Evolutionary conservation across 2,888 invertebrate genomes (phyloP).

Genomic region (Scaptomyza parva): DNA sequence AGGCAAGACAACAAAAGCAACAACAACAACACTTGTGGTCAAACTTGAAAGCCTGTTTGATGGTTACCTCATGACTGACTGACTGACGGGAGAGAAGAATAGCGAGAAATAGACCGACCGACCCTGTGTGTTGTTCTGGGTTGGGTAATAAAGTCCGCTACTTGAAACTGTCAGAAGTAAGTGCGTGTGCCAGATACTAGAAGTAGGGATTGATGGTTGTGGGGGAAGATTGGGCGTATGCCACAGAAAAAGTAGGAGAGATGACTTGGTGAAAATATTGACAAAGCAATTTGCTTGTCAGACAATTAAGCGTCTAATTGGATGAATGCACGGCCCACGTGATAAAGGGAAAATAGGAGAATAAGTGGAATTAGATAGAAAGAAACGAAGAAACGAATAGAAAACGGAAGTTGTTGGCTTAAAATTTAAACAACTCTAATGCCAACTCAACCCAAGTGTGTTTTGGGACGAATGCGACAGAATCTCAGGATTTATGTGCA

Average conservation of each 20-base stretch:
- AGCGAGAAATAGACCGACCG: conserved; percentile 8
- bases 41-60: conserved; percentile 76
- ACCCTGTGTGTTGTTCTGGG: conserved; percentile 19
- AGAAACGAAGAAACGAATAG: background rate
- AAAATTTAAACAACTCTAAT: conserved; percentile 45
- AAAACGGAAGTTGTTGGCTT: conserved; percentile 59
- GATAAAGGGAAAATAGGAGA: conserved; percentile 16
- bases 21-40: conserved; percentile 68
- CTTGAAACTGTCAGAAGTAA: conserved; percentile 72
- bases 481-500: conserved; percentile 48
- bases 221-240: background rate
- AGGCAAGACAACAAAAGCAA: conserved; percentile 41
- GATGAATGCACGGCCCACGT: conserved; percentile 71
- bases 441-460: conserved; percentile 5
- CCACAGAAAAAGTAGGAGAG: conserved; percentile 8
- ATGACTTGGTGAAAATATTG: conserved; percentile 79
- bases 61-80: conserved; percentile 55
- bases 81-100: background rate
- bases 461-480: conserved; percentile 11
- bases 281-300: conserved; percentile 80
- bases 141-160: conserved; percentile 70
- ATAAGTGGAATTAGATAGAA: background rate
- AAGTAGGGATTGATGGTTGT: background rate
- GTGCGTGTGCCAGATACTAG: conserved; percentile 41
- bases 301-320: conserved; percentile 80